Percentiles rank a stretch among this genome's conserved stretches.
phyloP scores from a whole-genome alignment of 2,113 vertebrate species.

The Pseudonaja textilis region DNA sequence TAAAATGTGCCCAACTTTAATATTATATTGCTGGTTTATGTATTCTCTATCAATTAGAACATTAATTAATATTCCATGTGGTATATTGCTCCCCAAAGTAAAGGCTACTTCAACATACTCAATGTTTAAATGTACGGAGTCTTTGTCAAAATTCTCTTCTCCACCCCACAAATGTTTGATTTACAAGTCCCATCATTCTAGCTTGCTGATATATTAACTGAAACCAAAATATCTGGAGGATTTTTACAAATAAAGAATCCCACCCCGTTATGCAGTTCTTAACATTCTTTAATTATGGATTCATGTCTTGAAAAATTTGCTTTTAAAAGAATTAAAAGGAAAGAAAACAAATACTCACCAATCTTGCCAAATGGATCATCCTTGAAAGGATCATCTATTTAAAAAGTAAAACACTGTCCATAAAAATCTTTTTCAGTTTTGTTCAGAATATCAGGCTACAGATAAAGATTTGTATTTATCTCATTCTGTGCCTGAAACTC shows the following conservation, averaged over 20 bases:
- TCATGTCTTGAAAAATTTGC: neutral
- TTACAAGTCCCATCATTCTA: neutral
- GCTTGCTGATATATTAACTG: neutral
- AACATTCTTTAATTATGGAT: neutral
- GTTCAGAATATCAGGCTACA: neutral
- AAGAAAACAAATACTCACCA: conserved; percentile 69
- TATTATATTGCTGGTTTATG: neutral
- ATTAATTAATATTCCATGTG: neutral
- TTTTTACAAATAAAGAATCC: neutral
- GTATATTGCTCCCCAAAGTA: neutral
- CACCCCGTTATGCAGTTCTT: neutral
- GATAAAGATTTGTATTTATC: neutral
- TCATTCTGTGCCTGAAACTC: neutral
- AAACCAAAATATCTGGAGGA: neutral
- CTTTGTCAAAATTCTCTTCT: neutral
- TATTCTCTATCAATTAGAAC: neutral
- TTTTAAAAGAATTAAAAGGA: neutral
- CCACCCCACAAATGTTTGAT: neutral
- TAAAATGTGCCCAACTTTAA: neutral
- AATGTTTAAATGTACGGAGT: neutral
- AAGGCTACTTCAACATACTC: neutral
- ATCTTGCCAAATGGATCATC: conserved; percentile 96
- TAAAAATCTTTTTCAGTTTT: neutral
- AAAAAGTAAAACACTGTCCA: conserved; percentile 33
- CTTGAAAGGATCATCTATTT: conserved; percentile 90